Base-by-base conservation (phyloP, 2,113 vertebrate genomes). In the Aspidoscelis tigris region DNA sequence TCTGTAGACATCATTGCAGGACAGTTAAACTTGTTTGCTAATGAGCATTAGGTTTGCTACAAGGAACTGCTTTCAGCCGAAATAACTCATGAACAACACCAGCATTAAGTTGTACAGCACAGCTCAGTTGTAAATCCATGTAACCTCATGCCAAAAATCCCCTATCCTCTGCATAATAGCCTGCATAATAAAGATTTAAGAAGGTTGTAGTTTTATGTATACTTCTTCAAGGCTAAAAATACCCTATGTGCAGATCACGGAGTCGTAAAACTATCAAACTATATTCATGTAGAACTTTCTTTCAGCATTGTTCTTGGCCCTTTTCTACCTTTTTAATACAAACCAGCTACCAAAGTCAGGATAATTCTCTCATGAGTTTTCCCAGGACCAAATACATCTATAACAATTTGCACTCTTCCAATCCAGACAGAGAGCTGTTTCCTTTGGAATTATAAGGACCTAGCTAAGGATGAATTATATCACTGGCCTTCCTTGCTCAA, bases 211-310 rank as follows among this genome's bases (percentile, higher is more conserved):
- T 76, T 83, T 68, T 14, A 50, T 83, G n/a, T 83, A 50, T 33
- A 39, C 41, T 75, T 20, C 44, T 75, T 53, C 20, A 64, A 43
- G n/a, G 33, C 39, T 64, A 58, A 64, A 78, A 78, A 61, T 20
- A 80, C 26, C 33, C 50, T 39, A 50, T 82, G 43, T 4, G 14
- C 44, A 66, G 43, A 39, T 44, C 12, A 66, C 50, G 39, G 33
- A 68, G 61, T 50, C 47, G 21, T 83, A 83, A 83, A 66, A 68
- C 58, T 78, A 78, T 66, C n/a, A 66, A 76, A 73, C 72, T 11
- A 83, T 50, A 24, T 76, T 83, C 64, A 39, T 26, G 43, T 7
- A 2, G 43, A 21, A 47, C 65, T 61, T 39, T 65, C 39, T 12
- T 61, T 53, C 58, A 66, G 16, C 50, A 44, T 82, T 44, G 55